Conservation (phyloP, 2,113 vertebrate genomes). For the Elanoides forficatus region DNA sequence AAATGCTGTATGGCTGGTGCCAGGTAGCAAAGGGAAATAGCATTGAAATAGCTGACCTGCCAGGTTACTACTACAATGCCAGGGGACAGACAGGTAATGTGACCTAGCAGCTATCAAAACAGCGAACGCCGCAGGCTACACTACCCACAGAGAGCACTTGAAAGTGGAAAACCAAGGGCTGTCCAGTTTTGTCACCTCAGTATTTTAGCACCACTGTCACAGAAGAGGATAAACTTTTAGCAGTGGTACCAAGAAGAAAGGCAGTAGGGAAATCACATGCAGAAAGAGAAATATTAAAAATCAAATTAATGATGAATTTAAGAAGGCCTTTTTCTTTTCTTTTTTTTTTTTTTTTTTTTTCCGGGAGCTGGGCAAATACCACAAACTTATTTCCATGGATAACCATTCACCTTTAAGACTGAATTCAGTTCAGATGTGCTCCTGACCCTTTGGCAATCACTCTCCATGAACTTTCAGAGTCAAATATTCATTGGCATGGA, state of each 20-base stretch:
- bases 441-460: neutral
- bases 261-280: neutral
- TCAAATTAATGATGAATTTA: slow-evolving; percentile 2
- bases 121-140: neutral
- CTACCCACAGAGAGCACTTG: neutral
- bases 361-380: neutral
- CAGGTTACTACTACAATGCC: neutral
- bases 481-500: neutral
- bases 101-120: slow-evolving; percentile 39
- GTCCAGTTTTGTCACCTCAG: slow-evolving; percentile 43
- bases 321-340: neutral
- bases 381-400: slow-evolving; percentile 5
- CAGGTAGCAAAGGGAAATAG: slow-evolving; percentile 3
- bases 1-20: slow-evolving; percentile 19
- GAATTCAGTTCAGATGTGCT: slow-evolving; percentile 19
- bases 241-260: neutral
- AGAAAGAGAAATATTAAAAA: slow-evolving; percentile 22
- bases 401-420: neutral
- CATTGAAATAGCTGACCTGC: neutral
- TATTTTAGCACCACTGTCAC: slow-evolving; percentile 38
- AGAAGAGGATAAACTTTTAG: neutral
- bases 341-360: neutral
- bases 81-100: neutral
- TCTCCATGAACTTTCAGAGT: neutral
- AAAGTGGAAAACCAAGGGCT: slow-evolving; percentile 30